phyloP scores from a whole-genome alignment of 2,888 invertebrate genomes.

The Ophion obscuratus region DNA sequence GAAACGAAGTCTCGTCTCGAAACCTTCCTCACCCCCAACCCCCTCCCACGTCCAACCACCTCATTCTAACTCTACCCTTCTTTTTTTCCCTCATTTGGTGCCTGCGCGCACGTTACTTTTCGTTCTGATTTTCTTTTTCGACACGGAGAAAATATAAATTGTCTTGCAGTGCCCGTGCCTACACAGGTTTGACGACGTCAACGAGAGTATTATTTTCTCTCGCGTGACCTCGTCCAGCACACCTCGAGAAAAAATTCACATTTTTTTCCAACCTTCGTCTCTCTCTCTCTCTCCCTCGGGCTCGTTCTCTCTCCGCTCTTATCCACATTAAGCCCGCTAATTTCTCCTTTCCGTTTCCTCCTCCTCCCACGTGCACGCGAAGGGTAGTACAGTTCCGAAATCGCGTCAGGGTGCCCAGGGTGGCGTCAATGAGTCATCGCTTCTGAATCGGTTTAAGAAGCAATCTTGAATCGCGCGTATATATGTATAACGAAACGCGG shows the following conservation, averaged over 20 bases:
- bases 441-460: constrained; percentile 58
- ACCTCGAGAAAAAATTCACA: constrained; percentile 6
- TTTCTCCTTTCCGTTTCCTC: constrained; percentile 14
- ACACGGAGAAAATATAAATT: neutral
- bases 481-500: constrained; percentile 23
- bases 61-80: neutral
- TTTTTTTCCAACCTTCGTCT: neutral
- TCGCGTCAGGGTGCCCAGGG: constrained; percentile 18
- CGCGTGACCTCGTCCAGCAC: neutral
- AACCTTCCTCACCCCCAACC: constrained; percentile 33
- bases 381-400: constrained; percentile 5
- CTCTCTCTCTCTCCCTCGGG: too few species aligned
- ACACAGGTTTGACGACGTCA: constrained; percentile 1
- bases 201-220: constrained; percentile 2
- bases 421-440: constrained; percentile 58
- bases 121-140: constrained; percentile 21
- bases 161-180: constrained; percentile 4
- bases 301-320: too few species aligned
- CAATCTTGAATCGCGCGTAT: constrained; percentile 49
- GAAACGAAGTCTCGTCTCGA: constrained; percentile 1
- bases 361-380: neutral
- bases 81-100: constrained; percentile 42
- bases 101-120: constrained; percentile 27
- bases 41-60: too few species aligned
- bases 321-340: neutral